These are phyloP conservation scores for Drosophila macrospina DNA, from an alignment of 2,888 invertebrate species.

Conservation along the genomic window DNA sequence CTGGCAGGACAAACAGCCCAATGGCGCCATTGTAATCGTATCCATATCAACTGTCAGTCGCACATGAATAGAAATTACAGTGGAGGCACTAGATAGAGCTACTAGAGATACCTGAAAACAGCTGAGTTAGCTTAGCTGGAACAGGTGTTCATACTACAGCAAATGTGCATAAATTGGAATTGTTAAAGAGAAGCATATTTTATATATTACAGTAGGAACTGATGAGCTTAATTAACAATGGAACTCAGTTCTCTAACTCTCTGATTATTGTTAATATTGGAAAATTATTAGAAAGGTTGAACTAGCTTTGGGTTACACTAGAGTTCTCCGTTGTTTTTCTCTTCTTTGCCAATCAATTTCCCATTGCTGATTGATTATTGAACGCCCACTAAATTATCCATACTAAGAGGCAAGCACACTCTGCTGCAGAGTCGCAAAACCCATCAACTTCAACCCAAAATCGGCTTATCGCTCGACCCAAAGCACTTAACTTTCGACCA, in stretches of 20 bases:
- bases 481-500: conserved; percentile 61
- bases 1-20: conserved; percentile 23
- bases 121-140: background rate
- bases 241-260: background rate
- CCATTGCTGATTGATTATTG: conserved; percentile 46
- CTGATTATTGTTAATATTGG: background rate
- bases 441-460: conserved; percentile 45
- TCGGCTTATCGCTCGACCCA: conserved; percentile 59
- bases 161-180: no score
- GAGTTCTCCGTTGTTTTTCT: conserved; percentile 10
- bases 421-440: conserved; percentile 34
- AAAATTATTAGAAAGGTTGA: background rate
- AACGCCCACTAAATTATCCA: conserved; percentile 22
- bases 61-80: conserved; percentile 13
- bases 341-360: conserved; percentile 33
- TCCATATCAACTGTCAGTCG: conserved; percentile 23
- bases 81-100: background rate
- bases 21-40: conserved; percentile 49
- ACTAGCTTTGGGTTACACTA: conserved; percentile 1
- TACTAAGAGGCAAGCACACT: conserved; percentile 1
- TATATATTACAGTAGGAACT: no score
- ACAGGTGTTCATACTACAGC: background rate
- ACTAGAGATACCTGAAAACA: background rate
- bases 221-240: no score
- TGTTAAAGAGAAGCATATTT: no score